phyloP scores from a whole-genome alignment of 2,113 vertebrate species.

The Antechinus flavipes region DNA sequence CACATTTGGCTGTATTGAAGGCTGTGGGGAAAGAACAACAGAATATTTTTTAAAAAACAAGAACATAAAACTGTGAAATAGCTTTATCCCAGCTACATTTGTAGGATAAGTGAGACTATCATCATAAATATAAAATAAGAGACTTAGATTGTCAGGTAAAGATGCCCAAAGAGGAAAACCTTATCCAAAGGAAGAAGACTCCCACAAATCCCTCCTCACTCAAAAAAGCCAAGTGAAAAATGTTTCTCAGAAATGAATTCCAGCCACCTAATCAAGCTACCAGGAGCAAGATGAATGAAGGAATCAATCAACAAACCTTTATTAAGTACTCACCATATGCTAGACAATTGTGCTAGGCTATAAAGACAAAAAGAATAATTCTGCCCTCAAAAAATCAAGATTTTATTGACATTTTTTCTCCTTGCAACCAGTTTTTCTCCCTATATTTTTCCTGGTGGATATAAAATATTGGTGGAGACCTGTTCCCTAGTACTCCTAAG shows the following conservation, averaged over 20 bases:
- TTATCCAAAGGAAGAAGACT: not conserved
- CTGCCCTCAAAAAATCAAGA: not conserved
- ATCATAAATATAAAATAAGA: not conserved
- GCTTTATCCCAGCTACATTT: accelerated
- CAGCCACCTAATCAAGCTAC: not conserved
- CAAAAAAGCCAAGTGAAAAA: not conserved
- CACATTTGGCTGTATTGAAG: conserved; percentile 88
- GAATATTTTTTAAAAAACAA: not conserved
- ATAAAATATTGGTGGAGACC: not conserved
- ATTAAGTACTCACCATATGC: not conserved
- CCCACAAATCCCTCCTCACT: not conserved
- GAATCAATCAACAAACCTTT: not conserved
- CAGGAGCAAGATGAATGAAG: not conserved
- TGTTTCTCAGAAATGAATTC: not conserved
- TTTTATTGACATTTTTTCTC: not conserved
- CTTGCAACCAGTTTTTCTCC: not conserved
- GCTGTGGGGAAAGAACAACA: conserved; percentile 79
- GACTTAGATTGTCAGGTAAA: not conserved
- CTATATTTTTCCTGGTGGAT: not conserved
- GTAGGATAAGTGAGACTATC: not conserved
- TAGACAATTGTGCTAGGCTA: not conserved
- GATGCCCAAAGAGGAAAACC: not conserved
- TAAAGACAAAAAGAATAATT: not conserved
- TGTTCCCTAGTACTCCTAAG: not conserved
- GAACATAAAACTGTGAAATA: accelerated